phyloP scores from a whole-genome alignment of 2,113 vertebrate species.

The Leiothrix lutea region DNA sequence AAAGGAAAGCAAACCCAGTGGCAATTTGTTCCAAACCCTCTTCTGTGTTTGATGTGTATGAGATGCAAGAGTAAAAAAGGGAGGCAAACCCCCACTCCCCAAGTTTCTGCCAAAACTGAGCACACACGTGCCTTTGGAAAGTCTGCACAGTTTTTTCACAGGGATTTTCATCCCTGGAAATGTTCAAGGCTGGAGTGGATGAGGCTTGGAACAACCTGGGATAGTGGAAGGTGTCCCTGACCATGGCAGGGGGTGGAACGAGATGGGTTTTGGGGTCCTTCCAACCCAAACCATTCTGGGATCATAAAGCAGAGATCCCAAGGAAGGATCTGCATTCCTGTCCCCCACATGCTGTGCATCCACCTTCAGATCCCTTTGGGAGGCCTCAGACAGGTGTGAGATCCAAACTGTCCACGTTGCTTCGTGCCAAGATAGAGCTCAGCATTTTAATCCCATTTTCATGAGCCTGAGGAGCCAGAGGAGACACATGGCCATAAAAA shows the following conservation, averaged over 20 bases:
- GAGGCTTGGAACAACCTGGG: background rate
- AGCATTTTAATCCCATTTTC: background rate
- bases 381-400: background rate
- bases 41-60: background rate
- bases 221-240: background rate
- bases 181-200: background rate
- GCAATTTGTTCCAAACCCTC: background rate
- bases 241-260: background rate
- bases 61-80: background rate
- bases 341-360: fast-evolving
- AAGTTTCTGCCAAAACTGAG: background rate
- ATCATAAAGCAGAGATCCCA: fast-evolving
- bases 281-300: background rate
- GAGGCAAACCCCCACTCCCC: background rate
- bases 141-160: background rate
- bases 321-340: background rate
- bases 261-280: background rate
- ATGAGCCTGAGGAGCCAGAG: background rate
- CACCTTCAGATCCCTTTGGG: background rate
- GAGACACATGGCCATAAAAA: background rate
- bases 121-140: background rate
- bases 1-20: background rate
- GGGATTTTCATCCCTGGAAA: background rate
- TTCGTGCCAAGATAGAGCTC: background rate
- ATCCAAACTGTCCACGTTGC: background rate